Evolutionary conservation across 1,140 invertebrate genomes (phyloP), one percentile per base, ranked within the genome.

Genomic region (Aphidius ervi): DNA sequence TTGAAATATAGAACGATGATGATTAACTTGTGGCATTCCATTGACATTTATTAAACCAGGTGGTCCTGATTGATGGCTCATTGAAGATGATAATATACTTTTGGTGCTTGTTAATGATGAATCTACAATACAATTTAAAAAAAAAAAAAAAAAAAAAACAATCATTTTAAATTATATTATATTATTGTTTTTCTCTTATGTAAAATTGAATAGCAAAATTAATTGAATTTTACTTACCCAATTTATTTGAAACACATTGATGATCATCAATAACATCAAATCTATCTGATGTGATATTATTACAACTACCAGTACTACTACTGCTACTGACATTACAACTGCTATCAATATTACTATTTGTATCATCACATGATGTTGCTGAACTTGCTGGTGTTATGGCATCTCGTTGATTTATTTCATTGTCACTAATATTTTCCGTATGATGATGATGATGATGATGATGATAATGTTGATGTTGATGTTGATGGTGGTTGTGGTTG

Each of bases 1-100:
- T 69, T 82, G 81, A 73, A 82, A 80, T 66, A 82, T 76, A 46
- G 79, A 79, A 61, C 77, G 73, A 66, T 78, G 73, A 66, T 78
- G 76, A 66, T 74, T 78, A 52, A 79, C 69, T 63, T 74, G 76
- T 63, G 73, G 77, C 59, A 69, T 67, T 61, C 74, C 72, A 56
- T 75, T 77, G 20, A 63, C 42, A 48, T 52, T 55, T 48, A 56
- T 68, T 62, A 75, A 63, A 63, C 74, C 75, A 53, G 74, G 74
- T 63, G 76, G 74, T 58, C 71, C 68, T 47, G 16, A 16, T 16
- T 68, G 73, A 62, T 74, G n/a, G 74, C 4, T 31, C 0, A 66
- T 68, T 70, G 60, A 62, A 66, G 56, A 68, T 62, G 56, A 68
- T 62, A 70, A 72, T 39, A 72, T 75, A 58, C 74, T 76, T 63